Conservation (phyloP, 2,888 invertebrate genomes). For the Chouioia cunea region DNA sequence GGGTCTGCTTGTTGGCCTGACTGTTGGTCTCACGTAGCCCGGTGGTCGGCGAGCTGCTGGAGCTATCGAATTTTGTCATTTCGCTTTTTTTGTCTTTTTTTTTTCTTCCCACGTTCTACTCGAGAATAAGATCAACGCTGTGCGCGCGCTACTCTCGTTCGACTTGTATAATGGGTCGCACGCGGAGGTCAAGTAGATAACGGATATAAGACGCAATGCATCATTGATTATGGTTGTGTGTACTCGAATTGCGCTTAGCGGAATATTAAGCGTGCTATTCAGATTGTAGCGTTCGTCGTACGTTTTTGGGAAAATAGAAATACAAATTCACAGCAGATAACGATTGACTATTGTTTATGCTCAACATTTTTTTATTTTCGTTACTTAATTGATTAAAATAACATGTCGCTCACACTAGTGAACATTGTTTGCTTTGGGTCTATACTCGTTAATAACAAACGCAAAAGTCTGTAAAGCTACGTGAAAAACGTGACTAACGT, state of each 20-base stretch:
- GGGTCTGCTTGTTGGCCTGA: slow-evolving; percentile 47
- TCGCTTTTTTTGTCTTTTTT: slow-evolving; percentile 12
- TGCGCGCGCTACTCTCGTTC: slow-evolving; percentile 8
- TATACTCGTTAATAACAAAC: slow-evolving; percentile 2
- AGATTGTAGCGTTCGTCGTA: too few species aligned
- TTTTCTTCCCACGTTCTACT: neutral
- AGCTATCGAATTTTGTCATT: slow-evolving; percentile 52
- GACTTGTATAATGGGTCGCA: slow-evolving; percentile 21
- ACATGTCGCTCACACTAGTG: too few species aligned
- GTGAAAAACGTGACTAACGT: neutral
- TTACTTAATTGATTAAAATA: slow-evolving; percentile 4
- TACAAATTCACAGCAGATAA: too few species aligned
- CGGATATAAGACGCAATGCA: neutral
- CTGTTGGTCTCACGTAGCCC: slow-evolving; percentile 45
- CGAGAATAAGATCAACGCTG: slow-evolving; percentile 24
- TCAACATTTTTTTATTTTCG: too few species aligned
- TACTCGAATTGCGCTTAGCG: too few species aligned
- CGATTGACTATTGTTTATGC: too few species aligned
- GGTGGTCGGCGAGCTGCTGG: slow-evolving; percentile 51
- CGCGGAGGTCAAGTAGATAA: slow-evolving; percentile 40
- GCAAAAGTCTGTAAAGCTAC: neutral
- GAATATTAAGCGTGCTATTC: too few species aligned
- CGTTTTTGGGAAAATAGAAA: too few species aligned
- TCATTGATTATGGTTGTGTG: neutral
- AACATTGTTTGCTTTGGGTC: slow-evolving; percentile 15